Percentiles rank a stretch among this genome's conserved stretches.
Conservation (phyloP, 1,140 invertebrate species). For the Cydia fagiglandana region DNA sequence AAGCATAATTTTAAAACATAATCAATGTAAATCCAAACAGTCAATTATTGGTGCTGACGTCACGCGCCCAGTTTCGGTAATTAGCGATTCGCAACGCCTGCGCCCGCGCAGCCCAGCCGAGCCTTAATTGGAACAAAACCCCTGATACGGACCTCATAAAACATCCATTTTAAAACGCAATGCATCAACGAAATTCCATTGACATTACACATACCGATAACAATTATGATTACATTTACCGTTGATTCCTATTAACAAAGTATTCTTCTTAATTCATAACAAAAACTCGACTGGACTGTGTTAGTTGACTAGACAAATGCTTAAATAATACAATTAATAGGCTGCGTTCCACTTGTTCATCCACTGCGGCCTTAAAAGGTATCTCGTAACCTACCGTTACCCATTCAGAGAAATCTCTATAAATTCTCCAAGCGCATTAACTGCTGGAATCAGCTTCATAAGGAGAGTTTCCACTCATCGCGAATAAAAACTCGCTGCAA, state of each 20-base stretch:
- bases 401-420: slow-evolving; percentile 37
- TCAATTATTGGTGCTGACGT: slow-evolving; percentile 42
- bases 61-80: slow-evolving; percentile 57
- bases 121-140: slow-evolving; percentile 54
- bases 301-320: background rate
- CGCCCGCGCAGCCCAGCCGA: slow-evolving; percentile 39
- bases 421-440: slow-evolving; percentile 37
- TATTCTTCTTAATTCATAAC: background rate
- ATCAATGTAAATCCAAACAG: slow-evolving; percentile 16
- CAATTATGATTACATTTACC: background rate
- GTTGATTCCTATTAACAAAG: background rate
- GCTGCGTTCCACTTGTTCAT: slow-evolving; percentile 3
- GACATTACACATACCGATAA: background rate
- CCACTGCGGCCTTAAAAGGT: background rate
- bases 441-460: slow-evolving; percentile 47
- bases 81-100: slow-evolving; percentile 65
- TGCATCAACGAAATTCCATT: background rate
- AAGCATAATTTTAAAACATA: background rate
- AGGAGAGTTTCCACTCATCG: slow-evolving; percentile 48
- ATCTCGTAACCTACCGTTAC: slow-evolving; percentile 32
- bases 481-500: slow-evolving; percentile 53
- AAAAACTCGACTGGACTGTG: background rate
- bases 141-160: slow-evolving; percentile 31
- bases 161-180: slow-evolving; percentile 23
- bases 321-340: slow-evolving; percentile 15